Conservation (phyloP, 2,797 vertebrate species). For the Hoplostethus mediterraneus region DNA sequence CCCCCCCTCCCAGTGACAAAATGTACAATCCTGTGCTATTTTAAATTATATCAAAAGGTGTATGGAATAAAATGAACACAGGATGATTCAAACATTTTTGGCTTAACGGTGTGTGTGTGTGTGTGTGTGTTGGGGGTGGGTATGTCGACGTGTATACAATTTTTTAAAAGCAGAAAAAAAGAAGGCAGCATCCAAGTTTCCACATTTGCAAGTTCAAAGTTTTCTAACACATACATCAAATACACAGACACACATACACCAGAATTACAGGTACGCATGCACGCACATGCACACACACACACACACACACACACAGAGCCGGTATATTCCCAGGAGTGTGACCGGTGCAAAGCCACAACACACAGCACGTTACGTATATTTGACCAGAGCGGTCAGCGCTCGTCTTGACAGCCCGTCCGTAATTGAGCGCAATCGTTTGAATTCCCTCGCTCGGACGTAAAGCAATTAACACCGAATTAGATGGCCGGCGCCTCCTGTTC, state of each 20-base stretch:
- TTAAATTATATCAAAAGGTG: not conserved
- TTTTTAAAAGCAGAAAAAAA: too few species aligned
- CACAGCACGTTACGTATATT: not conserved
- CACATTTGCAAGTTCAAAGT: not conserved
- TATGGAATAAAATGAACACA: not conserved
- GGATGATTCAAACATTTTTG: not conserved
- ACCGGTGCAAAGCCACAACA: conserved; percentile 13
- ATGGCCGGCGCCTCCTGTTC: too few species aligned
- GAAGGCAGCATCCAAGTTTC: too few species aligned
- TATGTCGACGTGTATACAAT: too few species aligned
- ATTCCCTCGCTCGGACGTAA: too few species aligned
- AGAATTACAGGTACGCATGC: too few species aligned
- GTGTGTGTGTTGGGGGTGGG: not conserved
- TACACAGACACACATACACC: conserved; percentile 1
- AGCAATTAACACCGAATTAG: too few species aligned
- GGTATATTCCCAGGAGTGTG: not conserved
- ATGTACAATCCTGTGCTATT: not conserved
- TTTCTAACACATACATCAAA: not conserved
- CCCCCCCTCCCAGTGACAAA: not conserved
- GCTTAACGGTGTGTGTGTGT: not conserved
- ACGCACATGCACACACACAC: not conserved
- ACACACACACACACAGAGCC: not conserved
- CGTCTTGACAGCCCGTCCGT: too few species aligned
- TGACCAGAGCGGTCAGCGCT: not conserved
- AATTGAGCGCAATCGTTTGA: too few species aligned